These are phyloP conservation scores for Pardosa pseudoannulata DNA, from an alignment of 2,888 invertebrate genomes.

Conservation along the genomic window DNA sequence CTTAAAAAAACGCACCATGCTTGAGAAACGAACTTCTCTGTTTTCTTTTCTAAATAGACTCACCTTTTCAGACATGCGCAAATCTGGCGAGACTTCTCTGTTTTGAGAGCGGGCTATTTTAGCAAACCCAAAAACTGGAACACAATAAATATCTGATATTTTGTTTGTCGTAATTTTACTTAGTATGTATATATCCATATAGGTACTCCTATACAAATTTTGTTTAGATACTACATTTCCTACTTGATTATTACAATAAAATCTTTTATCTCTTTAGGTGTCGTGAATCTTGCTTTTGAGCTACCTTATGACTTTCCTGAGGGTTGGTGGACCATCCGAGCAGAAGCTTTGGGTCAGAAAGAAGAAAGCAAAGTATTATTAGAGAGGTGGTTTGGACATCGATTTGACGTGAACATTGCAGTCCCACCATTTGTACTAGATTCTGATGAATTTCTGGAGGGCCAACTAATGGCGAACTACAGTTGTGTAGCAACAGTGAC, in stretches of 20 bases:
- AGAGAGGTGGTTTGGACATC: constrained; percentile 74
- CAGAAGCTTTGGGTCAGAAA: constrained; percentile 84
- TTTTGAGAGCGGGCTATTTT: too few relatives aligned
- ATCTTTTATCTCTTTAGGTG: constrained; percentile 81
- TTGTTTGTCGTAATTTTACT: too few relatives aligned
- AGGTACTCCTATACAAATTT: too few relatives aligned
- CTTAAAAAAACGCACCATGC: too few relatives aligned
- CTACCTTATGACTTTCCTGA: constrained; percentile 93
- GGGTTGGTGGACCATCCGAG: constrained; percentile 93
- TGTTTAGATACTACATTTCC: too few relatives aligned
- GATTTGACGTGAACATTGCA: constrained; percentile 72
- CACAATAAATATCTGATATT: too few relatives aligned
- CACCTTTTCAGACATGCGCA: too few relatives aligned
- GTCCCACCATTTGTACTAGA: constrained; percentile 73
- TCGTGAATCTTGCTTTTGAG: constrained; percentile 91
- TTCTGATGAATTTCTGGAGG: constrained; percentile 73
- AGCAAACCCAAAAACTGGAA: too few relatives aligned
- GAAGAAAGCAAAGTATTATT: constrained; percentile 73
- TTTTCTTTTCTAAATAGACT: too few relatives aligned
- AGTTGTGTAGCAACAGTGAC: constrained; percentile 74
- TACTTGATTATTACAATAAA: not conserved
- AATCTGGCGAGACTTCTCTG: too few relatives aligned
- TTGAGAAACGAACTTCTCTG: too few relatives aligned
- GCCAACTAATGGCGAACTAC: constrained; percentile 72
- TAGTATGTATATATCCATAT: too few relatives aligned